Percentiles rank a stretch among this genome's conserved stretches.
These are phyloP conservation scores for Coenonympha glycerion DNA, from an alignment of 2,888 invertebrate genomes.

Conservation along the genomic window DNA sequence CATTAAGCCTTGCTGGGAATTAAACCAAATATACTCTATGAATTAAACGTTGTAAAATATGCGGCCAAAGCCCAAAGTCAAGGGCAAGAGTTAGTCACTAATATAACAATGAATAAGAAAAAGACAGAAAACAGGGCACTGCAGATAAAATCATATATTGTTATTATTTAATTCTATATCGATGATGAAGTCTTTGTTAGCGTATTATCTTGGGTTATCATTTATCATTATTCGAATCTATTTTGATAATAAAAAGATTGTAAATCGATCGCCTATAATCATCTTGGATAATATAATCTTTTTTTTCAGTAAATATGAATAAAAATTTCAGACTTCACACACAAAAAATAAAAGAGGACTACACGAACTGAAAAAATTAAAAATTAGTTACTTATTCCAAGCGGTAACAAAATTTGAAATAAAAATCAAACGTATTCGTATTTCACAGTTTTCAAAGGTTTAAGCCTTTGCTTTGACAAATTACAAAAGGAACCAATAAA, in stretches of 20 bases:
- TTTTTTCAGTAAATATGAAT: background rate
- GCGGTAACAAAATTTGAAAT: no score
- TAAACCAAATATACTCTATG: no score
- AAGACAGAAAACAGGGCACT: slow-evolving; percentile 3
- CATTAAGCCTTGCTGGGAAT: no score
- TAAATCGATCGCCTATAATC: slow-evolving; percentile 7
- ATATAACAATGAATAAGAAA: background rate
- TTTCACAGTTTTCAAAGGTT: no score
- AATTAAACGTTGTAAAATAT: no score
- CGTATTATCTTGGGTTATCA: slow-evolving; percentile 1
- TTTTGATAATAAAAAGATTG: background rate
- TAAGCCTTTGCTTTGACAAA: no score
- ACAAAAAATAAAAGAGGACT: no score
- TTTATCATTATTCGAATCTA: background rate
- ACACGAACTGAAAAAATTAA: no score
- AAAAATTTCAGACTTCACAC: background rate
- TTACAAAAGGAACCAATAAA: no score
- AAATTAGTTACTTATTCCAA: no score
- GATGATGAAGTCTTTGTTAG: slow-evolving; percentile 8
- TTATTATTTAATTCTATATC: slow-evolving; percentile 5
- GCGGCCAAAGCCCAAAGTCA: no score
- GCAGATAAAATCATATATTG: slow-evolving; percentile 6
- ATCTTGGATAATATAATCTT: slow-evolving; percentile 9
- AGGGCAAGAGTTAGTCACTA: background rate
- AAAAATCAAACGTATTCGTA: no score